These are phyloP conservation scores for Pomatorhinus ruficollis DNA, from an alignment of 2,113 vertebrate genomes.

Conservation along the genomic window DNA sequence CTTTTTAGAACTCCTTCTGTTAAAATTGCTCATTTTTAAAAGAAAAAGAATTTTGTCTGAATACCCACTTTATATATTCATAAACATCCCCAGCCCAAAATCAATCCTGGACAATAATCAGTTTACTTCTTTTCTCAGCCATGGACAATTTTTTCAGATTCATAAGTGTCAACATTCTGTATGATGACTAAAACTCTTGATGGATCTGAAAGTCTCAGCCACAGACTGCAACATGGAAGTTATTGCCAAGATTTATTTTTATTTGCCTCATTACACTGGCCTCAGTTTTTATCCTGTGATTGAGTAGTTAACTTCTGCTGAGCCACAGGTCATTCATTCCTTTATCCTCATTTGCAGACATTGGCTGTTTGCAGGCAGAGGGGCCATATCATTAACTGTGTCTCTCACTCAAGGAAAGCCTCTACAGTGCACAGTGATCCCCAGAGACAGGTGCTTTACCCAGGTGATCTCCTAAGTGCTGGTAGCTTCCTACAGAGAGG, in stretches of 20 bases:
- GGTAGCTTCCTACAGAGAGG: background rate
- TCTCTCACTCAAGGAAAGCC: background rate
- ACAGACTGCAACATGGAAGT: background rate
- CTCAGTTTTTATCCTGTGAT: background rate
- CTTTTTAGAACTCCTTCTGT: background rate
- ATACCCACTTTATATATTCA: background rate
- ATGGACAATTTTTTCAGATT: constrained; percentile 12
- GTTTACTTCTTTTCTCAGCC: constrained; percentile 40
- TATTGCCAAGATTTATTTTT: constrained; percentile 29
- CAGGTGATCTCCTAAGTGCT: background rate
- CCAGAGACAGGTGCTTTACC: background rate
- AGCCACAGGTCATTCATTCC: background rate
- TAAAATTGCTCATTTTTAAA: background rate
- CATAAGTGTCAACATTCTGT: background rate
- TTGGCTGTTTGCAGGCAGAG: background rate
- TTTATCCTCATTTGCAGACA: background rate
- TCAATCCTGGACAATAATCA: constrained; percentile 9
- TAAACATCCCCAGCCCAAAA: background rate
- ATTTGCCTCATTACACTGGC: background rate
- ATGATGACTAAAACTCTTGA: background rate
- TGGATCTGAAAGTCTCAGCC: background rate
- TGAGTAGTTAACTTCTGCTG: background rate
- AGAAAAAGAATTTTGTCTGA: background rate
- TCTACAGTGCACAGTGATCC: background rate
- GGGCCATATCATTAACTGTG: too few species aligned